phyloP scores from a whole-genome alignment of 2,888 invertebrate species.

The Nowickia ferox region DNA sequence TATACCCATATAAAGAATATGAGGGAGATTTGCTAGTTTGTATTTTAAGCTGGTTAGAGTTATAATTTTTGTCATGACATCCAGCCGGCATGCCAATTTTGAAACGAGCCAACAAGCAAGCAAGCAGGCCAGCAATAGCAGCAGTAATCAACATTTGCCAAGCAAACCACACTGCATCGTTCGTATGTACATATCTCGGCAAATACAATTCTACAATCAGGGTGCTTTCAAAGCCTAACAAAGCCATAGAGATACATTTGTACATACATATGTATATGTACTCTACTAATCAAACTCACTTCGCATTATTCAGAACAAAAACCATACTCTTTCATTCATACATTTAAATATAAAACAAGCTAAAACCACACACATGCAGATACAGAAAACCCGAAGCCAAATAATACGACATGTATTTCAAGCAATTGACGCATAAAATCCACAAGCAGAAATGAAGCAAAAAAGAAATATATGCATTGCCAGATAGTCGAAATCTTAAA shows the following conservation, averaged over 20 bases:
- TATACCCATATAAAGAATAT: conserved; percentile 4
- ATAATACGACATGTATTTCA: conserved; percentile 58
- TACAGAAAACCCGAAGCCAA: conserved; percentile 62
- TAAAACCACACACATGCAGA: conserved; percentile 29
- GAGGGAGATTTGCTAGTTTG: conserved; percentile 53
- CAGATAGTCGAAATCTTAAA: conserved; percentile 16
- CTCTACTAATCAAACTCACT: conserved; percentile 60
- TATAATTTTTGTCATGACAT: conserved; percentile 55
- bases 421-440: conserved; percentile 67
- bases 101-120: conserved; percentile 46
- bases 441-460: conserved; percentile 47
- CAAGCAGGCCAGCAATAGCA: conserved; percentile 39
- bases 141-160: conserved; percentile 61
- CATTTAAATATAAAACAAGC: conserved; percentile 45
- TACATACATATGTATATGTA: background rate
- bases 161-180: conserved; percentile 10
- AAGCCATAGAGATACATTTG: conserved; percentile 10
- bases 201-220: conserved; percentile 26
- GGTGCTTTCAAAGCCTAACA: conserved; percentile 56
- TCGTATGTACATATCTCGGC: background rate
- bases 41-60: conserved; percentile 58
- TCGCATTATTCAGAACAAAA: conserved; percentile 44
- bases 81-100: conserved; percentile 60
- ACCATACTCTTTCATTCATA: conserved; percentile 23
- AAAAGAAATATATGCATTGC: conserved; percentile 21